Base-by-base conservation (phyloP, 1,140 invertebrate species). In the Drosophila ficusphila region DNA sequence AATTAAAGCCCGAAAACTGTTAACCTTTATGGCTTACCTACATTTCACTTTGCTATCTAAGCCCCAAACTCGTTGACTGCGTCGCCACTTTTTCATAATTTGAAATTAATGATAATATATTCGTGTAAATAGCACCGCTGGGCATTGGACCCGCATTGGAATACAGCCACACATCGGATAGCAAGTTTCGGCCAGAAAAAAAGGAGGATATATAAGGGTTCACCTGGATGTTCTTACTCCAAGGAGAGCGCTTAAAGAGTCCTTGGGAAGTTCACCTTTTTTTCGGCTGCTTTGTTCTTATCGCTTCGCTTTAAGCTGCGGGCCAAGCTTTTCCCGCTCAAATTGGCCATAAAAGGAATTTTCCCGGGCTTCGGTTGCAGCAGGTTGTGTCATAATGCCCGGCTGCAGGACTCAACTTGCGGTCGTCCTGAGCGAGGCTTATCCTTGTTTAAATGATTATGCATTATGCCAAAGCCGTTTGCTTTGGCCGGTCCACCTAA, bases 361-460 rank as follows among this genome's bases (percentile, higher is more conserved):
- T 88, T 75, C 64, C 56, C 49, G 48, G 19, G 34, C 31, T 41
- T 56, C 34, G 8, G 49, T 21, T 76, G 61, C 76, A 72, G n/a
- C 64, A 38, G 21, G 23, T 53, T 49, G 74, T 83, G 44, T 64
- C 42, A 82, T 73, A 75, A 52, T 60, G 27, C 47, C n/a, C 8
- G 16, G 12, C 38, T 64, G 48, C 52, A 71, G 49, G 58, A 67
- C 42, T 36, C 29, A 31, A 29, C 16, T 31, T n/a, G n/a, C n/a
- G n/a, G n/a, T n/a, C n/a, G n/a, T n/a, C n/a, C n/a, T n/a, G n/a
- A n/a, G n/a, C 11, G n/a, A 46, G 36, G 34, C 72, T 65, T 69
- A 86, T 81, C 73, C 82, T 62, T 88, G 68, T 88, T 86, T 74
- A 86, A 86, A 86, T 88, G 82, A 81, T 88, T 77, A 77, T 85